Conservation (phyloP, 2,113 vertebrate species). For the Canis aureus region DNA sequence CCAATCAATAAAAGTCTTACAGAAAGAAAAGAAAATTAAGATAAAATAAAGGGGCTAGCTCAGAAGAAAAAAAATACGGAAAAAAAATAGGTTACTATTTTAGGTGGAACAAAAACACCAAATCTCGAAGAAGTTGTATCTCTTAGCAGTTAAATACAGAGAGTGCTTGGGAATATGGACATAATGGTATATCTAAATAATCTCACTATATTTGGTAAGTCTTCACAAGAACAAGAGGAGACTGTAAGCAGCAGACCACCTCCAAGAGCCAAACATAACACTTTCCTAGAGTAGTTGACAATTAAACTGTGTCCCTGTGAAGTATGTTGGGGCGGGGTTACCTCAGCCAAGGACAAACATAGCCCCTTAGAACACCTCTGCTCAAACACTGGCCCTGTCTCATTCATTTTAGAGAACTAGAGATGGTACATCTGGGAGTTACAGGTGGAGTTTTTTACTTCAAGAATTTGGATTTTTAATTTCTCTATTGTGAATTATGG, state of each 20-base stretch:
- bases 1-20: not conserved
- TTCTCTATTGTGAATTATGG: not conserved
- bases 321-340: not conserved
- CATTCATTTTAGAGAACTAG: not conserved
- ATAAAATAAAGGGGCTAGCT: not conserved
- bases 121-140: not conserved
- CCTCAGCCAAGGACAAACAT: not conserved
- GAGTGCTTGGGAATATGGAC: not conserved
- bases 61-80: not conserved
- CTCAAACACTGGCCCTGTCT: not conserved
- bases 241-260: not conserved
- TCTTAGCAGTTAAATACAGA: not conserved
- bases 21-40: not conserved
- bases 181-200: not conserved
- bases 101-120: not conserved
- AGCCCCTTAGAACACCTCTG: not conserved
- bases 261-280: not conserved
- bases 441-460: not conserved
- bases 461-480: not conserved
- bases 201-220: not conserved
- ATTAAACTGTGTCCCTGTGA: not conserved
- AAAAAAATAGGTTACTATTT: not conserved
- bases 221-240: not conserved
- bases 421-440: not conserved
- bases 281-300: not conserved